These are phyloP conservation scores for Triops longicaudatus DNA, from an alignment of 1,140 invertebrate genomes.

Conservation along the genomic window DNA sequence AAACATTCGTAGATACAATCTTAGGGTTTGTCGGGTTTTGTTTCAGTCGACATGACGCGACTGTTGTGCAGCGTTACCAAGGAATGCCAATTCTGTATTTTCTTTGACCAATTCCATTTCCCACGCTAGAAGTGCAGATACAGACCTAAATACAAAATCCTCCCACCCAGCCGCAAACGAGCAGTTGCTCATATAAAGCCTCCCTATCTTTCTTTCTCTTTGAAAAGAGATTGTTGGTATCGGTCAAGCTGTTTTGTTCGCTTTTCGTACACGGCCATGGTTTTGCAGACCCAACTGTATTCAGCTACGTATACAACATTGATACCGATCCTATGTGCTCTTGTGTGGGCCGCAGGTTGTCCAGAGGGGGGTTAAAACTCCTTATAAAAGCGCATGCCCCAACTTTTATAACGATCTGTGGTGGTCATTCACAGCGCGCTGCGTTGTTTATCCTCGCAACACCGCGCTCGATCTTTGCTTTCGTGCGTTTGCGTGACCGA, in stretches of 20 bases:
- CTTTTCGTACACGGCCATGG: neutral
- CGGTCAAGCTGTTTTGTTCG: neutral
- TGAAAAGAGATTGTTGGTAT: neutral
- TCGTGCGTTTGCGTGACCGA: slow-evolving; percentile 10
- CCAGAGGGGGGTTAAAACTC: neutral
- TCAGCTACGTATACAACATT: neutral
- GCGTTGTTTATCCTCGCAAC: neutral
- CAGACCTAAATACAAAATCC: slow-evolving; percentile 9
- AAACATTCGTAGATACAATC: neutral
- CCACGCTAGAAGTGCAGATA: neutral
- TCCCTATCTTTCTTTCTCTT: neutral
- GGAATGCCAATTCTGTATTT: neutral
- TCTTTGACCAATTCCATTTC: neutral
- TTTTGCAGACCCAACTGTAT: neutral
- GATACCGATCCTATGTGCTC: neutral
- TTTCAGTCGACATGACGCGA: neutral
- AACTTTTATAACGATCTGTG: slow-evolving; percentile 11
- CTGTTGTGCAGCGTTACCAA: neutral
- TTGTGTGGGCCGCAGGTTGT: slow-evolving; percentile 10
- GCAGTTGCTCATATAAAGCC: slow-evolving; percentile 8
- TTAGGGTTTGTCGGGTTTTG: neutral
- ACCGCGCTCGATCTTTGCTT: neutral
- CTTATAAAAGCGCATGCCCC: neutral
- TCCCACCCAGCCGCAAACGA: neutral
- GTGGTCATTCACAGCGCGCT: neutral